Percentiles rank a stretch among this genome's conserved stretches.
Conservation (phyloP, 2,113 vertebrate genomes). For the Drymodes brunneopygia region DNA sequence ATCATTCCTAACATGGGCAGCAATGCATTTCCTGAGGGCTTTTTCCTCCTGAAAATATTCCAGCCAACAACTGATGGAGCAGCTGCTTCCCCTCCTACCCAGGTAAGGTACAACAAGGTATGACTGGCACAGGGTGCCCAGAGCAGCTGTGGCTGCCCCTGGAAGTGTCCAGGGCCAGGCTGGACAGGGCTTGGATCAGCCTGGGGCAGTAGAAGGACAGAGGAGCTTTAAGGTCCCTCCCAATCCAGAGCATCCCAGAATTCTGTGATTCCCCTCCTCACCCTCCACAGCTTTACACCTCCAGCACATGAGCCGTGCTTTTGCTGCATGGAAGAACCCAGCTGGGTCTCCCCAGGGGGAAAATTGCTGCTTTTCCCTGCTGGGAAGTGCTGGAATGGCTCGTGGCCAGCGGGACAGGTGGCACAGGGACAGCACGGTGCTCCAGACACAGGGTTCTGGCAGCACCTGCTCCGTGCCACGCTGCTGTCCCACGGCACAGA, state of each 20-base stretch:
- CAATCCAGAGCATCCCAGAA: background rate
- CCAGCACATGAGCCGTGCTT: fast-evolving
- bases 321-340: background rate
- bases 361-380: background rate
- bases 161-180: background rate
- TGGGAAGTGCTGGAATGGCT: background rate
- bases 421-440: background rate
- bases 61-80: fast-evolving
- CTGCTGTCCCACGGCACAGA: background rate
- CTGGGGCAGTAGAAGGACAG: fast-evolving
- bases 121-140: background rate
- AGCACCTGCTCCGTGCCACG: background rate
- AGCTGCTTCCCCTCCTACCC: background rate
- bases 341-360: background rate
- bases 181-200: background rate
- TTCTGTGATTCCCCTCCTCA: background rate
- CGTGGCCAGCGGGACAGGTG: fast-evolving
- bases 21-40: background rate
- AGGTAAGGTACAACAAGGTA: background rate
- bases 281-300: too few relatives aligned
- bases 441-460: background rate
- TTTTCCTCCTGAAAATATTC: background rate
- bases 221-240: background rate
- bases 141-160: background rate
- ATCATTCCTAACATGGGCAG: background rate